Conservation (phyloP, 2,888 invertebrate species). For the Acrobasis suavella region DNA sequence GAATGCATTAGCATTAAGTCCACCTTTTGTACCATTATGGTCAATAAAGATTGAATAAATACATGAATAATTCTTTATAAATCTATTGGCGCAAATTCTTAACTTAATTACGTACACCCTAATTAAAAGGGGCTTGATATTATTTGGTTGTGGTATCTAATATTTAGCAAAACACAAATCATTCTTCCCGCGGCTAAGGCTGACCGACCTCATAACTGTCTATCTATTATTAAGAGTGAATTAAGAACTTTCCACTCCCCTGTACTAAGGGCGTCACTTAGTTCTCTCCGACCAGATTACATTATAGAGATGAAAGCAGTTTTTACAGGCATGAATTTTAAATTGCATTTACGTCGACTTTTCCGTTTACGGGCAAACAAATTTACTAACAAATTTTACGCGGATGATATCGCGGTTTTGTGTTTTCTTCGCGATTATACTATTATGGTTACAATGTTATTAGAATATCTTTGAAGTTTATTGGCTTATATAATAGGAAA, state of each 20-base stretch:
- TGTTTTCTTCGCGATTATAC: constrained; percentile 11
- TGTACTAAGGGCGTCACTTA: constrained; percentile 51
- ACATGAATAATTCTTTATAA: no score
- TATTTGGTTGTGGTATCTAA: not conserved
- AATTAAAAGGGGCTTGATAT: no score
- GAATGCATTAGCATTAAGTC: no score
- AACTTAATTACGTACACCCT: no score
- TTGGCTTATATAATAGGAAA: not conserved
- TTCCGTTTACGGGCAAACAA: constrained; percentile 35
- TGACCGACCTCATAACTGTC: constrained; percentile 27
- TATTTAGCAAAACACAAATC: not conserved
- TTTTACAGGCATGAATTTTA: constrained; percentile 71
- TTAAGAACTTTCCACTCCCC: constrained; percentile 35
- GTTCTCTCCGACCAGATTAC: constrained; percentile 54
- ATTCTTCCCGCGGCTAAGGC: not conserved
- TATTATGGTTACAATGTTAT: constrained; percentile 13
- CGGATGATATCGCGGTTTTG: constrained; percentile 20
- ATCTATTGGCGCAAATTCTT: no score
- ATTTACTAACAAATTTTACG: constrained; percentile 35
- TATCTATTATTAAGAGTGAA: constrained; percentile 41
- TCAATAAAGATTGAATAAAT: no score
- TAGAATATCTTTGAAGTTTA: not conserved
- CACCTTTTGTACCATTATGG: no score
- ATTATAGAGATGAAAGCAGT: constrained; percentile 69
- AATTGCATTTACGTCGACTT: constrained; percentile 54